Conservation (phyloP, 2,113 vertebrate species). For the Lathamus discolor region DNA sequence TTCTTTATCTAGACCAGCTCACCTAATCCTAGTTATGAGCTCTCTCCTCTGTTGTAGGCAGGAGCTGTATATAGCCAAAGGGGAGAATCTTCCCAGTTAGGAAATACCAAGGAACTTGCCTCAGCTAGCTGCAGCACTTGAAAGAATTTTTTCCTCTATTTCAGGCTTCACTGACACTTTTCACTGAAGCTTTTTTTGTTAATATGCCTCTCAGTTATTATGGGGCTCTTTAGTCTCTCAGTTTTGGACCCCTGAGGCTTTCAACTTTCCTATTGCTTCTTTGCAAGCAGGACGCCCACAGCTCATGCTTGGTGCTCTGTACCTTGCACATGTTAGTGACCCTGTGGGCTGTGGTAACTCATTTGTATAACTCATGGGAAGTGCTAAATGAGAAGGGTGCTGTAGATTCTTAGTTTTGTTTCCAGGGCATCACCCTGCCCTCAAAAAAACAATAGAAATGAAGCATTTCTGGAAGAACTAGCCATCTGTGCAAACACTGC, state of each 20-base stretch:
- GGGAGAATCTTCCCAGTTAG: constrained; percentile 38
- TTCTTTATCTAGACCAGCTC: constrained; percentile 40
- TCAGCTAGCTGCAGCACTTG: constrained; percentile 31
- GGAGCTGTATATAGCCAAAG: constrained; percentile 29
- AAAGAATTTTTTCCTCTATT: constrained; percentile 32
- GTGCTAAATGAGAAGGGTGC: background rate
- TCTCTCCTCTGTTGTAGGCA: constrained; percentile 3
- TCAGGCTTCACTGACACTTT: background rate
- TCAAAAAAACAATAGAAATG: background rate
- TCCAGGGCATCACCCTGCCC: background rate
- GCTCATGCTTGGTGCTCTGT: background rate
- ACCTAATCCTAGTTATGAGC: constrained; percentile 42
- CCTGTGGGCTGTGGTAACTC: background rate
- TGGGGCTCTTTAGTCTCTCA: background rate
- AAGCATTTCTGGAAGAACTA: background rate
- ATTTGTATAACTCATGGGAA: background rate
- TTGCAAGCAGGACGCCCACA: background rate
- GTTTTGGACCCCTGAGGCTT: background rate
- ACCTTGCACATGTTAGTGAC: background rate
- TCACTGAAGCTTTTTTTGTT: background rate
- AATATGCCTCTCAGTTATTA: background rate
- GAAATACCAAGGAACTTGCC: constrained; percentile 58
- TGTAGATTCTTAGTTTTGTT: background rate
- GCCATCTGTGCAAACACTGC: constrained; percentile 68
- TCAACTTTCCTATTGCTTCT: background rate